phyloP scores from a whole-genome alignment of 1,140 invertebrate species.

The Goniozus legneri region DNA sequence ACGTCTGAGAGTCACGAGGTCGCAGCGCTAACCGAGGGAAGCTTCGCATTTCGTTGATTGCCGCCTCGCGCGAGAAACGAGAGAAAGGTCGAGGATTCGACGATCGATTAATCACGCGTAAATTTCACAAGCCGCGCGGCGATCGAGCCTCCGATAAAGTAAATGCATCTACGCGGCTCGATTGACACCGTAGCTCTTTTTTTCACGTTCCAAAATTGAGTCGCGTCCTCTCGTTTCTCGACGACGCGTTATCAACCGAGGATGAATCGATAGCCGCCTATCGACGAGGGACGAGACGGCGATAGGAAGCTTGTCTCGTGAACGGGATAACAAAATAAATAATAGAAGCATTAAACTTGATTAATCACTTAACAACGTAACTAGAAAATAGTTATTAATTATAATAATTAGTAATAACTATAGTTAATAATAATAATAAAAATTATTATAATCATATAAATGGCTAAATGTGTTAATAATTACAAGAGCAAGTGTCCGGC shows the following conservation, averaged over 20 bases:
- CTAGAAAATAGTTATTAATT: slow-evolving; percentile 35
- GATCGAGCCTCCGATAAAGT: no score
- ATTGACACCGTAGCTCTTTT: not conserved
- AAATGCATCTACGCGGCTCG: slow-evolving; percentile 6
- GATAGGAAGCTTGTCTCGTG: slow-evolving; percentile 30
- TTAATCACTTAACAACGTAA: slow-evolving; percentile 54
- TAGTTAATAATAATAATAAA: slow-evolving; percentile 22
- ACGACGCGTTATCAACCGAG: not conserved
- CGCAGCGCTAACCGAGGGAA: slow-evolving; percentile 8
- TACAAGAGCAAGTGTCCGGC: slow-evolving; percentile 43
- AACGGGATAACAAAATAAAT: slow-evolving; percentile 55
- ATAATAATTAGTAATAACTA: slow-evolving; percentile 35
- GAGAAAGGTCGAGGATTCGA: slow-evolving; percentile 13
- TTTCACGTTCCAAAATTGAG: not conserved
- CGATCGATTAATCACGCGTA: no score
- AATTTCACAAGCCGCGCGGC: no score
- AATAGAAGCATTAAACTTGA: slow-evolving; percentile 56
- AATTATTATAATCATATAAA: slow-evolving; percentile 14
- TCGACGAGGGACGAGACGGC: not conserved
- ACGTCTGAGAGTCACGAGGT: slow-evolving; percentile 14
- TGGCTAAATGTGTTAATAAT: slow-evolving; percentile 46
- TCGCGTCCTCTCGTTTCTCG: not conserved
- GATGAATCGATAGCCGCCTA: not conserved
- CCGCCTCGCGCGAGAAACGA: no score
- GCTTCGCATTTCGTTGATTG: no score